Conservation (phyloP, 2,888 invertebrate species). For the Prenolepis imparis region DNA sequence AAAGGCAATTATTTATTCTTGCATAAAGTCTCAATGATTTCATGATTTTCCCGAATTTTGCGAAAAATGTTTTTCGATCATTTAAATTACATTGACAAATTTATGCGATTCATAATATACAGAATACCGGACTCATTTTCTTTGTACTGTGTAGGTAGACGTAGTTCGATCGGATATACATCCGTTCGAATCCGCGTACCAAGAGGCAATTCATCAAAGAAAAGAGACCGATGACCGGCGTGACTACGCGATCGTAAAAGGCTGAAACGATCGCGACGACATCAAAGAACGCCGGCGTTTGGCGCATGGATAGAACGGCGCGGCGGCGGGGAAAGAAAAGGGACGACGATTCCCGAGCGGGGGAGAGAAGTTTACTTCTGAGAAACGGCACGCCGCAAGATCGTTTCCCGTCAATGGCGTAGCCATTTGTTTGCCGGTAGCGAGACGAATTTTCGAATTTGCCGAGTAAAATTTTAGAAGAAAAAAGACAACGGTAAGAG, state of each 20-base stretch:
- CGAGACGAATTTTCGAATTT: constrained; percentile 30
- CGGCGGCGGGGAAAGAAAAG: constrained; percentile 56
- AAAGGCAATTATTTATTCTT: not conserved
- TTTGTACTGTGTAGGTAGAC: not conserved
- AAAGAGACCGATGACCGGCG: constrained; percentile 41
- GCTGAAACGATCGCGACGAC: constrained; percentile 52
- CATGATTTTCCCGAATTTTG: not conserved
- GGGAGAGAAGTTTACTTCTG: constrained; percentile 78
- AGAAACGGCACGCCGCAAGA: constrained; percentile 73
- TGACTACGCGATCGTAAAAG: constrained; percentile 43
- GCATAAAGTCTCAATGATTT: not conserved
- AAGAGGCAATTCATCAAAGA: constrained; percentile 11
- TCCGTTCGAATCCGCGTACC: not conserved
- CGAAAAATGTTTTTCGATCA: not conserved
- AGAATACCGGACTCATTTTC: not conserved
- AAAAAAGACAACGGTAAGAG: not conserved
- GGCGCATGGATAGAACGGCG: constrained; percentile 61
- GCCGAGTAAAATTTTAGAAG: not conserved
- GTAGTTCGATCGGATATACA: not conserved
- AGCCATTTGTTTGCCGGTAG: constrained; percentile 51
- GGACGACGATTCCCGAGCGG: constrained; percentile 58
- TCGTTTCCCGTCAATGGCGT: constrained; percentile 77
- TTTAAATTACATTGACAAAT: not conserved
- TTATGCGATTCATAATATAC: not conserved
- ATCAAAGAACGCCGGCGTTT: constrained; percentile 71